Evolutionary conservation across 2,113 vertebrate genomes (phyloP), one percentile per base, ranked within the genome.

Genomic region (Uropsilus gracilis): DNA sequence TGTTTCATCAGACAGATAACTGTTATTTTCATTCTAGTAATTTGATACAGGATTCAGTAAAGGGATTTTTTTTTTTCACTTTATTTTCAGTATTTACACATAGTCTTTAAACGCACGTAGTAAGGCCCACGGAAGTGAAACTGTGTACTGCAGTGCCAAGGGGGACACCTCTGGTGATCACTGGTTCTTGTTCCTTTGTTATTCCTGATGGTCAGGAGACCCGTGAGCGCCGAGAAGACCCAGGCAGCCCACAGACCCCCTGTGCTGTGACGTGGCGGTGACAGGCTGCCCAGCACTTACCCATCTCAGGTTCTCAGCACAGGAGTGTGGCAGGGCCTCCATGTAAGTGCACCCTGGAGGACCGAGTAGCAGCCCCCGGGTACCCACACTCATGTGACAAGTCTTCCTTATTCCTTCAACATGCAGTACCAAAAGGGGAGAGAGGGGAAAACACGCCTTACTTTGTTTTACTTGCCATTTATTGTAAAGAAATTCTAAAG

Each of bases 21-120:
- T 97, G 96, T 96, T 97, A 95, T 95, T 96, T 96, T 96, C 89
- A 95, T 95, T 95, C 44, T 94, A 87, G 75, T 96, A 75, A 95
- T 96, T 80, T 87, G 89, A 64, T 92, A 82, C 4, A 76, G 53
- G 44, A 82, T 88, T 94, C 96, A 94, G 59, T 90, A 90, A 95
- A 92, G 48, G 68, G 46, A 57, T 63, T 46, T 73, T 73, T 94
- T 97, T 96, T 77, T 81, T 57, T 75, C 50, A 20, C 50, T 86
- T 95, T 68, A 78, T 90, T 78, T 86, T 95, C 66, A 91, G 18
- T 69, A 91, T 85, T 78, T 85, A 82, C 53, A 37, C 53, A 95
- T 95, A 94, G 75, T 66, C 57, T 89, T 86, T 94, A 86, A 87
- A 57, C 78, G 73, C 68, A 42, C 44, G 72, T 18, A 6, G 37